Evolutionary conservation across 2,888 invertebrate species (phyloP).

Genomic region (Agonopterix arenella): DNA sequence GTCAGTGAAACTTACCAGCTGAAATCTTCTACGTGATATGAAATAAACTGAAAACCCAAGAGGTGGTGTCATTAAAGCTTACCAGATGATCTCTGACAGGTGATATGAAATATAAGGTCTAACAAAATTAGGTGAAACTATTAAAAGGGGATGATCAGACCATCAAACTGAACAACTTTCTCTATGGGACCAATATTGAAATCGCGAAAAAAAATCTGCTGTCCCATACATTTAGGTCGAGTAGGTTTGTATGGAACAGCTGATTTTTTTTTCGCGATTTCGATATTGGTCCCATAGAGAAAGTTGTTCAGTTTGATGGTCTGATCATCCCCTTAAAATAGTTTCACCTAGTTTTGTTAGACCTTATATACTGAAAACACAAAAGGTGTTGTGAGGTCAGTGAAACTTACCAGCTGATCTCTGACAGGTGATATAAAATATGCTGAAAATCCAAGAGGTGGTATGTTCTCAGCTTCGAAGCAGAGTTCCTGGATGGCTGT

Average conservation of each 20-base stretch:
- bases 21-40: slow-evolving; percentile 50
- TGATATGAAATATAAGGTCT: slow-evolving; percentile 49
- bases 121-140: too few relatives aligned
- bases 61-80: slow-evolving; percentile 32
- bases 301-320: too few relatives aligned
- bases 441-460: slow-evolving; percentile 69
- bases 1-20: slow-evolving; percentile 33
- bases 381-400: slow-evolving; percentile 36
- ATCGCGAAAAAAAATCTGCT: too few relatives aligned
- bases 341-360: too few relatives aligned
- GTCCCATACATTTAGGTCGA: too few relatives aligned
- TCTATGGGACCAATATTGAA: too few relatives aligned
- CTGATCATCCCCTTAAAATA: too few relatives aligned
- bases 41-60: slow-evolving; percentile 66
- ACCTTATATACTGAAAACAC: slow-evolving; percentile 73
- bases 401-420: slow-evolving; percentile 46
- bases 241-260: too few relatives aligned
- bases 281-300: too few relatives aligned
- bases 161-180: too few relatives aligned
- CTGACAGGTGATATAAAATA: slow-evolving; percentile 50
- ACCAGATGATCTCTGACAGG: slow-evolving; percentile 58
- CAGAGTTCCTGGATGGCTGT: slow-evolving; percentile 75
- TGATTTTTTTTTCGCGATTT: too few relatives aligned
- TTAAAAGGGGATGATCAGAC: too few relatives aligned
- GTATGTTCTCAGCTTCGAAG: slow-evolving; percentile 76